Base-by-base conservation (phyloP, 2,888 invertebrate species). In the Chymomyza procnemis region DNA sequence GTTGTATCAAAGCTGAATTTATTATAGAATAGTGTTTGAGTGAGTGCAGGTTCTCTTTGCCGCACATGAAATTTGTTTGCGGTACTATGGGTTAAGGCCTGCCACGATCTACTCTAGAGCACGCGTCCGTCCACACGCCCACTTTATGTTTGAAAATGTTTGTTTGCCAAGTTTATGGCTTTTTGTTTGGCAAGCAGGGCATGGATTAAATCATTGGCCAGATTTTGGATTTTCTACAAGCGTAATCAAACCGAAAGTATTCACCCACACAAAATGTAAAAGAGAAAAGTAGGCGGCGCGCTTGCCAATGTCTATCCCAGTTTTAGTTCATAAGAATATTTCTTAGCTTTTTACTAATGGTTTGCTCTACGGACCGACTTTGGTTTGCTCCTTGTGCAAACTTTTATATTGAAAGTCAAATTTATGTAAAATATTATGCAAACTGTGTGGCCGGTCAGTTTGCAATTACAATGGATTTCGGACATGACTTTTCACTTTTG, bases 401-500 rank as follows among this genome's bases (percentile, higher is more conserved):
- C 76, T 85, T 71, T 63, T 65, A 66, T 75, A 79, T 83, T 80
- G 72, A 85, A 84, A 81, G 76, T 77, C 80, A 84, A 81, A 85
- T 86, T 79, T 80, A 86, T 85, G 76, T 81, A 76, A 85, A 84
- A 75, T 67, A 79, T 76, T 79, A 76, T 75, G 71, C 70, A 78
- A 75, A 79, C 74, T 75, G 46, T 73, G 66, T 73, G 76, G 66
- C 59, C 47, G 76, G 66, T 56, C 47, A 30, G 54, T 19, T 30
- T 61, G 52, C 59, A 48, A 22, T 19, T 60, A 41, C 56, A 61
- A 22, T 59, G 54, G 47, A 56, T 60, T 57, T 19, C 41, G 57
- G 74, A 69, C 81, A 82, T 84, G 82, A 81, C 79, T 82, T 84
- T 84, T 84, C 84, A 81, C 84, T 81, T 81, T 64, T 72, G 61